phyloP scores from a whole-genome alignment of 2,888 invertebrate species.

The Caenorhabditis becei region DNA sequence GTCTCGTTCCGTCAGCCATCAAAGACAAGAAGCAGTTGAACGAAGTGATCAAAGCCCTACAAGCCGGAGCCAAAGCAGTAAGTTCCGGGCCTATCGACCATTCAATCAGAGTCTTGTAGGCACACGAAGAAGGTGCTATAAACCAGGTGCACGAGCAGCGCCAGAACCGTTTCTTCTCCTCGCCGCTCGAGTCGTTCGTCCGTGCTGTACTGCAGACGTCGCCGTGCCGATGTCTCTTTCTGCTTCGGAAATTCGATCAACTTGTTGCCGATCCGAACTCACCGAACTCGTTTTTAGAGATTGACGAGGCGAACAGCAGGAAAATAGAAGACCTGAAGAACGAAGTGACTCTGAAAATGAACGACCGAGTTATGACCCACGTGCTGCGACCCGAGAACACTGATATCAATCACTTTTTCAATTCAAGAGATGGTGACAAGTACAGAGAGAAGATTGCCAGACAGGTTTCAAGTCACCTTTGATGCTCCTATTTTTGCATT shows the following conservation, averaged over 20 bases:
- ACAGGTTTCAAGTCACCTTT: conserved; percentile 35
- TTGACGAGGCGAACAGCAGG: conserved; percentile 43
- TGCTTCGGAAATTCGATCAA: conserved; percentile 62
- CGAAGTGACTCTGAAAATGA: conserved; percentile 59
- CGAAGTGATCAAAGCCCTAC: conserved; percentile 64
- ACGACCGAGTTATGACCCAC: conserved; percentile 62
- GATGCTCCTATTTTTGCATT: conserved; percentile 1
- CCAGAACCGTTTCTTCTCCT: conserved; percentile 72
- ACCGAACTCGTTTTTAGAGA: conserved; percentile 55
- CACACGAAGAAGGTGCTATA: conserved; percentile 72
- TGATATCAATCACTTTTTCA: conserved; percentile 66
- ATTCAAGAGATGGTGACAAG: conserved; percentile 61
- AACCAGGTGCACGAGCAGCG: conserved; percentile 71
- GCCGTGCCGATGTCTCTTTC: conserved; percentile 58
- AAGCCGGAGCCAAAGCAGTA: conserved; percentile 70
- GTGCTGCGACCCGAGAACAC: conserved; percentile 61
- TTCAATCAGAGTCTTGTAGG: conserved; percentile 49
- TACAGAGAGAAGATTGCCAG: conserved; percentile 66
- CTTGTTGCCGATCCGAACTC: conserved; percentile 44
- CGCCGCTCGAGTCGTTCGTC: conserved; percentile 67
- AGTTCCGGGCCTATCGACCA: conserved; percentile 6
- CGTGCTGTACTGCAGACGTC: conserved; percentile 50
- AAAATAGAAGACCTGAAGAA: conserved; percentile 65
- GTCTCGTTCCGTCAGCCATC: conserved; percentile 56
- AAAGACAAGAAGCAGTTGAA: conserved; percentile 54